These are phyloP conservation scores for Nasua narica DNA, from an alignment of 2,797 vertebrate genomes.

Conservation along the genomic window DNA sequence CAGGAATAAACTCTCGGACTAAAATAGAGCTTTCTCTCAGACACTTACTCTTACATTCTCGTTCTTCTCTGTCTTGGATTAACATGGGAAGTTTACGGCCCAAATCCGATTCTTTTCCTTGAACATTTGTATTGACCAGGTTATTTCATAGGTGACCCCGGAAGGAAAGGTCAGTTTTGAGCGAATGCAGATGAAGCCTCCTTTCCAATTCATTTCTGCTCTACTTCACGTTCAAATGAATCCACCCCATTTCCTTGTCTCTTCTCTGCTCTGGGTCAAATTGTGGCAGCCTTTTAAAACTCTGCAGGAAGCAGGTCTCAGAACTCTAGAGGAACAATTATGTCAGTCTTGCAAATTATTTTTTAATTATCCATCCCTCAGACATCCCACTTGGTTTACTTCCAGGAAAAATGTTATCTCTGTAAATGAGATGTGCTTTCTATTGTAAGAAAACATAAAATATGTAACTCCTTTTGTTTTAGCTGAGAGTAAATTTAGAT, in stretches of 20 bases:
- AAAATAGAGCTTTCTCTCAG: background rate
- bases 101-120: background rate
- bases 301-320: background rate
- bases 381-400: constrained; percentile 24
- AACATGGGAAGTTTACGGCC: background rate
- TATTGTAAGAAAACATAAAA: constrained; percentile 27
- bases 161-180: background rate
- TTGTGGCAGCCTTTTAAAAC: background rate
- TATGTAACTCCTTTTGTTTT: background rate
- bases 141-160: background rate
- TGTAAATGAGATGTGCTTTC: background rate
- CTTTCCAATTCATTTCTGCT: background rate
- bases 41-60: background rate
- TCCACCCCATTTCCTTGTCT: background rate
- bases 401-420: background rate
- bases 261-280: background rate
- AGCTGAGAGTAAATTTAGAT: constrained; percentile 12
- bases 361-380: constrained; percentile 37
- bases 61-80: background rate
- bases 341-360: background rate
- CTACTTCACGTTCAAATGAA: background rate
- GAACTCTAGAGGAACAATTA: background rate
- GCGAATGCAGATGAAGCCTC: background rate
- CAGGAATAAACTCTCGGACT: background rate
- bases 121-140: background rate